Evolutionary conservation across 1,140 invertebrate species (phyloP).

Genomic region (Agrypnia vestita): DNA sequence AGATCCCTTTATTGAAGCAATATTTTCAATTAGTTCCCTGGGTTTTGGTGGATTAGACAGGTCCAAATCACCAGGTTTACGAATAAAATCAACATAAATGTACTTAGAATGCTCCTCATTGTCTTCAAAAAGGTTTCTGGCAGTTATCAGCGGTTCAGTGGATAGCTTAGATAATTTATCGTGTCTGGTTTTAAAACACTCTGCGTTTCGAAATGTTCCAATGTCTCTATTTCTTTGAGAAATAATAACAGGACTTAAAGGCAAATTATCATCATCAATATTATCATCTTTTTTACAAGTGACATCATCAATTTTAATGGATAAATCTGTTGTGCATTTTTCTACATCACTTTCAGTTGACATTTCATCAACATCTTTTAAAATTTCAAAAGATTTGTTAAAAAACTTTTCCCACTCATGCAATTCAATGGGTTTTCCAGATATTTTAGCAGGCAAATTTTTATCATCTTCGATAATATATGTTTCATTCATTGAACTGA

Average conservation of each 20-base stretch:
- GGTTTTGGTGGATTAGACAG: too few species aligned
- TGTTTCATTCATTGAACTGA: slow-evolving; percentile 10
- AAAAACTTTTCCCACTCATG: slow-evolving; percentile 4
- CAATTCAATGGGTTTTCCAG: slow-evolving; percentile 2
- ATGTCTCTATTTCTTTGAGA: neutral
- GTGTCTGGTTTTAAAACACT: too few species aligned
- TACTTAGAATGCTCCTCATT: too few species aligned
- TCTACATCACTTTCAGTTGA: neutral
- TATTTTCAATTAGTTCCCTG: too few species aligned
- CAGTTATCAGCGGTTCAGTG: too few species aligned
- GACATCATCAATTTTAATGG: too few species aligned
- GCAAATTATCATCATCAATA: neutral
- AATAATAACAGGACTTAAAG: slow-evolving; percentile 7
- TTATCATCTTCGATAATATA: neutral
- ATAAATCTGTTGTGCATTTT: neutral
- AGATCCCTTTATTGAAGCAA: too few species aligned
- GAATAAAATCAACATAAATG: too few species aligned
- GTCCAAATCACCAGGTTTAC: too few species aligned
- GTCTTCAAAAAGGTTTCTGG: too few species aligned
- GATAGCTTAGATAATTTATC: too few species aligned
- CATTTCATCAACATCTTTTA: neutral
- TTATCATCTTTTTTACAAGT: neutral
- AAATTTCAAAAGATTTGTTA: neutral
- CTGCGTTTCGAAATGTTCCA: too few species aligned
- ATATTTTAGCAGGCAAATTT: neutral